Conservation (phyloP, 2,797 vertebrate genomes). For the Dryobates pubescens region DNA sequence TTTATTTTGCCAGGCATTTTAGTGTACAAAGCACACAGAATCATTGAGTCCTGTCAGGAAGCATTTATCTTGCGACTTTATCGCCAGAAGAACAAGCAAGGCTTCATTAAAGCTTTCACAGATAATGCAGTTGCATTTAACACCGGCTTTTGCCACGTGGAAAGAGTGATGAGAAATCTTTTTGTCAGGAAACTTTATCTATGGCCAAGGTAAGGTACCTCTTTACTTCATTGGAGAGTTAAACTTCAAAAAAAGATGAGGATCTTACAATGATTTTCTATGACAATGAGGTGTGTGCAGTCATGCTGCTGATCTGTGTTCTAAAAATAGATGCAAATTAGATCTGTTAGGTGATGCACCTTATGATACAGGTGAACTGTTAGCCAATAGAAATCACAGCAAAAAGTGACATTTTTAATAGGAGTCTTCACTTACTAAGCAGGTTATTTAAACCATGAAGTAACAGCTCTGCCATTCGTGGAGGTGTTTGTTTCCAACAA, state of each 20-base stretch:
- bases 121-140: conserved; percentile 92
- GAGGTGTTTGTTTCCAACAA: background rate
- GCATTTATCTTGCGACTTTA: conserved; percentile 96
- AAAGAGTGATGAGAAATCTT: conserved; percentile 97
- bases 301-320: background rate
- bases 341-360: background rate
- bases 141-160: conserved; percentile 95
- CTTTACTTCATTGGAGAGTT: background rate
- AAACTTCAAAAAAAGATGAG: background rate
- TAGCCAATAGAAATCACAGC: background rate
- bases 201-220: conserved; percentile 89
- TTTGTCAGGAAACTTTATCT: conserved; percentile 96
- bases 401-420: background rate
- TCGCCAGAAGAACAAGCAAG: conserved; percentile 96
- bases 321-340: background rate
- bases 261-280: background rate
- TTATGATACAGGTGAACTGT: background rate
- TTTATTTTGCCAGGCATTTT: conserved; percentile 85
- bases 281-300: background rate
- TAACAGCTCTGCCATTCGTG: background rate
- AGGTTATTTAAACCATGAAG: background rate
- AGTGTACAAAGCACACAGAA: conserved; percentile 95
- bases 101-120: conserved; percentile 98
- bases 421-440: background rate
- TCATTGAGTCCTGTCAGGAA: conserved; percentile 97